A percentile compares a stretch with the other conserved stretches of the same genome.
phyloP scores from a whole-genome alignment of 2,888 invertebrate genomes.

The Trachelus troglodyta region DNA sequence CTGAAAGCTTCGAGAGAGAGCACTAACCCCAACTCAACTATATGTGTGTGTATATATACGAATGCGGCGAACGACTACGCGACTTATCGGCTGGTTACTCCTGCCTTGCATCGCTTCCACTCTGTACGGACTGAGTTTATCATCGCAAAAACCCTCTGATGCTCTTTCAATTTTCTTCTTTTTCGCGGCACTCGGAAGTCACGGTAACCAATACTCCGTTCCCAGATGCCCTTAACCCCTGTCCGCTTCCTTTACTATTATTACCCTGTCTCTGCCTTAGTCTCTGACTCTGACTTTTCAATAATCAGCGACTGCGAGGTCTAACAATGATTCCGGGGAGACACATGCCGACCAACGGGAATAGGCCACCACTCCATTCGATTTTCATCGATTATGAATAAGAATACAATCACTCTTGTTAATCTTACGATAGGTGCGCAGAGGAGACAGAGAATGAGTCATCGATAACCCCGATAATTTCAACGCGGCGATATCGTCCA shows the following conservation, averaged over 20 bases:
- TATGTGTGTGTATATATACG: no score
- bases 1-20: conserved; percentile 34
- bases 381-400: background rate
- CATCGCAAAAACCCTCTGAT: background rate
- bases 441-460: background rate
- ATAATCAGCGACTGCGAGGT: background rate
- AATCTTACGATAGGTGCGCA: background rate
- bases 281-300: background rate
- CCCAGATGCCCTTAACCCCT: background rate
- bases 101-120: background rate
- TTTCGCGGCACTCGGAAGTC: background rate
- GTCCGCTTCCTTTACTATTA: background rate
- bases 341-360: background rate
- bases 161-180: background rate
- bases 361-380: background rate
- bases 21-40: conserved; percentile 30
- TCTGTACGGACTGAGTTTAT: background rate
- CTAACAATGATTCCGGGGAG: background rate
- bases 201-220: background rate
- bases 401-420: background rate
- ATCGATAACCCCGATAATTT: background rate
- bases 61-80: background rate
- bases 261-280: background rate
- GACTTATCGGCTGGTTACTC: background rate
- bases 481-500: background rate